Percentiles rank a stretch among this genome's conserved stretches.
These are phyloP conservation scores for Hermetia illucens DNA, from an alignment of 1,140 invertebrate genomes.

Conservation along the genomic window DNA sequence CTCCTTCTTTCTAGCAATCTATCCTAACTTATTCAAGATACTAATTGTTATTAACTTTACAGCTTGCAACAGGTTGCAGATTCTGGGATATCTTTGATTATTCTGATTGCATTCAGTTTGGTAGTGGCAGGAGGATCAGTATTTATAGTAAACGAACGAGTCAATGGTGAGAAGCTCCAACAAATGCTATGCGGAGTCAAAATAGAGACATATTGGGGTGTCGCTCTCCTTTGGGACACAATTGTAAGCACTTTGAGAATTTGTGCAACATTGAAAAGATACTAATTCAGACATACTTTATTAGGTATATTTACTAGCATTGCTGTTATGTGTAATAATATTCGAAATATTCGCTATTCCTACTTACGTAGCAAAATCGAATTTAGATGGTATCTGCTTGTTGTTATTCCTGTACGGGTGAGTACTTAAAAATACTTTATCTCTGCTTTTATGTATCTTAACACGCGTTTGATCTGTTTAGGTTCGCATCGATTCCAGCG, in stretches of 20 bases:
- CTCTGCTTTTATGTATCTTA: conserved; percentile 3
- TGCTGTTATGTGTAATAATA: conserved; percentile 37
- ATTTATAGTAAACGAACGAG: conserved; percentile 41
- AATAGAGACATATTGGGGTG: conserved; percentile 41
- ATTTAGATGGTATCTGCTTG: conserved; percentile 41
- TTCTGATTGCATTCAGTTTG: conserved; percentile 43
- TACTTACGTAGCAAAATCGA: conserved; percentile 44
- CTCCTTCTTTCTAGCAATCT: too few relatives aligned
- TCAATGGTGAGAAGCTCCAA: conserved; percentile 43
- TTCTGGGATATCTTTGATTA: conserved; percentile 45
- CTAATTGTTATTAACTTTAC: conserved; percentile 6
- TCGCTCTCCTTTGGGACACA: conserved; percentile 43
- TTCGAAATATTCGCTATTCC: conserved; percentile 45
- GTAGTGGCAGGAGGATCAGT: conserved; percentile 41
- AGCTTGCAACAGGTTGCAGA: conserved; percentile 51
- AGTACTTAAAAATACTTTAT: conserved; percentile 24
- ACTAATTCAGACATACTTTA: conserved; percentile 1
- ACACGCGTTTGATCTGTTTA: conserved; percentile 7
- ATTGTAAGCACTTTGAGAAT: conserved; percentile 26
- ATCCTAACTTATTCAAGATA: too few relatives aligned
- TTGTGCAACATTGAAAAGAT: conserved; percentile 1
- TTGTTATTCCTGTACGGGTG: conserved; percentile 42
- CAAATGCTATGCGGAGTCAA: conserved; percentile 42
- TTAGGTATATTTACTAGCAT: conserved; percentile 35
- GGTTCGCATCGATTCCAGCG: conserved; percentile 35